A percentile compares a stretch with the other conserved stretches of the same genome.
These are phyloP conservation scores for Psephotus haematonotus DNA, from an alignment of 2,113 vertebrate genomes.

Conservation along the genomic window DNA sequence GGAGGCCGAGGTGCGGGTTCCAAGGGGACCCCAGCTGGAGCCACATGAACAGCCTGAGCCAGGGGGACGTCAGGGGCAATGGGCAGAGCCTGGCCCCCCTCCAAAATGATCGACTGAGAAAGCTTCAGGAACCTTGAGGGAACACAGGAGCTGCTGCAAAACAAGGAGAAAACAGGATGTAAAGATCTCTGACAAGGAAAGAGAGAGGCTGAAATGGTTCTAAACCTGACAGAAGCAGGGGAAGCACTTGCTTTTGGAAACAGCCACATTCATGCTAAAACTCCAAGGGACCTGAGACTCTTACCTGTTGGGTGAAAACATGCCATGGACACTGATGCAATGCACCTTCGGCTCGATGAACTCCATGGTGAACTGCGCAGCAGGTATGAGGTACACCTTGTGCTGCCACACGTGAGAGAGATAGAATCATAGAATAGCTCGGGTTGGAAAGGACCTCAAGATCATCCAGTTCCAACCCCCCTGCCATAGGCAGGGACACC, in stretches of 20 bases:
- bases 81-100: slow-evolving; percentile 82
- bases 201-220: background rate
- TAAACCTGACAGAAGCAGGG: rapidly evolving
- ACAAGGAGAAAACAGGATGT: background rate
- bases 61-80: slow-evolving; percentile 72
- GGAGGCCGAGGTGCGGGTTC: slow-evolving; percentile 75
- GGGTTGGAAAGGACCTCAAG: no score
- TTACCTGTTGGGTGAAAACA: slow-evolving; percentile 85
- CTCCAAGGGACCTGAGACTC: rapidly evolving
- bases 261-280: background rate
- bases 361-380: slow-evolving; percentile 83
- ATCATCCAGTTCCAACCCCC: no score
- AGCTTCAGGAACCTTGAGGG: slow-evolving; percentile 90
- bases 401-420: slow-evolving; percentile 71
- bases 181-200: rapidly evolving
- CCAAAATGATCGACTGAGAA: slow-evolving; percentile 84
- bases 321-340: slow-evolving; percentile 86
- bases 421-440: no score
- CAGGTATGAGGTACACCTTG: slow-evolving; percentile 83
- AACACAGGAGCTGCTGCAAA: slow-evolving; percentile 80
- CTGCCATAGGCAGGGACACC: no score
- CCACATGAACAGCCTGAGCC: slow-evolving; percentile 60
- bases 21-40: background rate
- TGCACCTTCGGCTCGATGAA: slow-evolving; percentile 82
- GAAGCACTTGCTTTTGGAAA: background rate